These are phyloP conservation scores for Lumbricus terrestris DNA, from an alignment of 2,888 invertebrate genomes.

Conservation along the genomic window DNA sequence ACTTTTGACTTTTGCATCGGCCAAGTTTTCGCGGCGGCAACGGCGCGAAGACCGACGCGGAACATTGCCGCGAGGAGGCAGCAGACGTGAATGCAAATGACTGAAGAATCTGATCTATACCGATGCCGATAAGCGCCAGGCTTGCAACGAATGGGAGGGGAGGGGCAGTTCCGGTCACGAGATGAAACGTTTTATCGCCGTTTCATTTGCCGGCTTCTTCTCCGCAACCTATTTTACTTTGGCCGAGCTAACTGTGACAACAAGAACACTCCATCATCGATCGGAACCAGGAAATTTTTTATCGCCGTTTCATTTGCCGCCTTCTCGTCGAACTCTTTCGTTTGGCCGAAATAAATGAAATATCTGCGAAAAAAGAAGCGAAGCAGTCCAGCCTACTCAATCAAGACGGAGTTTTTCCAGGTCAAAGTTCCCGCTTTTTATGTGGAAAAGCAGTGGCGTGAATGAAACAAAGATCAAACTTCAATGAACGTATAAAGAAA, in stretches of 20 bases:
- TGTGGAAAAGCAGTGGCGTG: neutral
- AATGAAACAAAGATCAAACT: neutral
- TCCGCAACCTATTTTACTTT: neutral
- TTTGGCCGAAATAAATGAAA: neutral
- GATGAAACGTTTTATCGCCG: neutral
- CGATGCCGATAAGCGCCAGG: neutral
- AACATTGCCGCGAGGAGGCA: neutral
- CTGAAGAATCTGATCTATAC: neutral
- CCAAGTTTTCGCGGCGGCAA: neutral
- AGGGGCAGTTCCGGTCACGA: neutral
- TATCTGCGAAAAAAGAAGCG: no score
- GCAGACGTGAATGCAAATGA: constrained; percentile 3
- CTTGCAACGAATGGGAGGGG: no score
- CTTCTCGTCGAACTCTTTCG: neutral
- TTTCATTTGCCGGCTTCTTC: neutral
- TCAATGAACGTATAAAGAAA: neutral
- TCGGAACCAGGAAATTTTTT: neutral
- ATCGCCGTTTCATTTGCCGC: neutral
- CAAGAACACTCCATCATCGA: neutral
- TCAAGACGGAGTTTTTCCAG: neutral
- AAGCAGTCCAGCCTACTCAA: neutral
- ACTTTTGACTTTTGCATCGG: constrained; percentile 3
- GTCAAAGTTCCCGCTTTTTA: neutral
- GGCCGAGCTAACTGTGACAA: neutral
- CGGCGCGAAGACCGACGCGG: neutral